Evolutionary conservation across 2,113 vertebrate genomes (phyloP).

Genomic region (Neolamprologus devosi): DNA sequence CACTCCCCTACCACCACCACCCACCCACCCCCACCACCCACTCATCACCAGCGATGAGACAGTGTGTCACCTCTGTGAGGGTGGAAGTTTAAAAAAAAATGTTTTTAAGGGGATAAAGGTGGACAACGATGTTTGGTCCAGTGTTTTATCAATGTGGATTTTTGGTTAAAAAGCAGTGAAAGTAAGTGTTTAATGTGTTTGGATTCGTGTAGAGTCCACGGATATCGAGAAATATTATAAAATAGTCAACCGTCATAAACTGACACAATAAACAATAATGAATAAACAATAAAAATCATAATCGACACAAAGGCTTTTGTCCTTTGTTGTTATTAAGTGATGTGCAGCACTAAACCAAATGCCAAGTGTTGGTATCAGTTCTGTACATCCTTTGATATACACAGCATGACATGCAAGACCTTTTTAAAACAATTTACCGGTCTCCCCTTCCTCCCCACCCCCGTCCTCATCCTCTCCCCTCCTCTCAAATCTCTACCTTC

Average conservation of each 20-base stretch:
- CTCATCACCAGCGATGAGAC: conserved; percentile 51
- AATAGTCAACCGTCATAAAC: background rate
- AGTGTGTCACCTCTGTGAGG: conserved; percentile 61
- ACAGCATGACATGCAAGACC: conserved; percentile 36
- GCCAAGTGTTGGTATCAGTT: background rate
- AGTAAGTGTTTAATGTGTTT: background rate
- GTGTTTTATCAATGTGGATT: background rate
- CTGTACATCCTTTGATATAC: background rate
- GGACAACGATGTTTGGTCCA: conserved; percentile 44
- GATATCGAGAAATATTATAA: background rate
- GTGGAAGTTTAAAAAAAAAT: background rate
- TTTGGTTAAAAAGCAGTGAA: background rate
- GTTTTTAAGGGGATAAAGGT: conserved; percentile 34
- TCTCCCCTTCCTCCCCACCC: background rate
- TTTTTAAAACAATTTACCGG: conserved; percentile 49
- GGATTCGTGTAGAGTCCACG: background rate
- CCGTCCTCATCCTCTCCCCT: background rate
- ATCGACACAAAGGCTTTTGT: background rate
- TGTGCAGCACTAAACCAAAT: background rate
- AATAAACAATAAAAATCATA: background rate
- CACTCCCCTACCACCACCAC: background rate
- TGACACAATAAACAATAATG: background rate
- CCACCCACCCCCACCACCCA: background rate
- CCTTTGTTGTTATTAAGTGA: background rate
- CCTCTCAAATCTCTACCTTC: conserved; percentile 10